Evolutionary conservation across 2,888 invertebrate genomes (phyloP).

Genomic region (Alsophila aescularia): DNA sequence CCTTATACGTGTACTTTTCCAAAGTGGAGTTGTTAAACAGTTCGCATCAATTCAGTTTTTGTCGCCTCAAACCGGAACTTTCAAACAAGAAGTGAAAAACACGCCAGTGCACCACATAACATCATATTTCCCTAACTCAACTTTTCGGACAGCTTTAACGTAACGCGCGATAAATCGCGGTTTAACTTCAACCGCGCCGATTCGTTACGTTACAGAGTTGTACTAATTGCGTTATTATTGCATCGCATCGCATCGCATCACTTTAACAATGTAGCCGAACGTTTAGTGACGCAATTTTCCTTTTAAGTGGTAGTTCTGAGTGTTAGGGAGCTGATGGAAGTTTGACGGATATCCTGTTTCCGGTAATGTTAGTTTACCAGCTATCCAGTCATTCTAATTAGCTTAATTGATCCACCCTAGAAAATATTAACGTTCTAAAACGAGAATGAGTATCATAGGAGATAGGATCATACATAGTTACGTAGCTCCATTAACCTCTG

Average conservation of each 20-base stretch:
- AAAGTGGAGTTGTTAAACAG: neutral
- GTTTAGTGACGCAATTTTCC: slow-evolving; percentile 29
- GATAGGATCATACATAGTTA: no score
- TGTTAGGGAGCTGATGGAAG: neutral
- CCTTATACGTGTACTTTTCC: no score
- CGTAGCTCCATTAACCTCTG: no score
- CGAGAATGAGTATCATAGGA: no score
- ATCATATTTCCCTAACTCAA: slow-evolving; percentile 33
- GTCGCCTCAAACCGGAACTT: slow-evolving; percentile 8
- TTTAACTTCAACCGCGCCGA: slow-evolving; percentile 26
- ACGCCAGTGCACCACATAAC: slow-evolving; percentile 35
- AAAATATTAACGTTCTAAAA: no score
- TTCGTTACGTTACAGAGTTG: slow-evolving; percentile 35
- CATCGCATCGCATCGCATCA: slow-evolving; percentile 32
- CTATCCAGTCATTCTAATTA: no score
- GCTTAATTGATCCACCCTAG: no score
- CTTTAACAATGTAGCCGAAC: slow-evolving; percentile 35
- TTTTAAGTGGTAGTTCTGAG: slow-evolving; percentile 30
- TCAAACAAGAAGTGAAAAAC: slow-evolving; percentile 37
- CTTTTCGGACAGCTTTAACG: slow-evolving; percentile 25
- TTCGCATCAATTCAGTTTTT: slow-evolving; percentile 1
- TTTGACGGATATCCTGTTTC: neutral
- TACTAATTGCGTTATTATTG: slow-evolving; percentile 43
- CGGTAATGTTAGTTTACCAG: no score
- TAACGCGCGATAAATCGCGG: slow-evolving; percentile 27